phyloP scores from a whole-genome alignment of 2,113 vertebrate genomes.

The Dendrocopos noguchii region DNA sequence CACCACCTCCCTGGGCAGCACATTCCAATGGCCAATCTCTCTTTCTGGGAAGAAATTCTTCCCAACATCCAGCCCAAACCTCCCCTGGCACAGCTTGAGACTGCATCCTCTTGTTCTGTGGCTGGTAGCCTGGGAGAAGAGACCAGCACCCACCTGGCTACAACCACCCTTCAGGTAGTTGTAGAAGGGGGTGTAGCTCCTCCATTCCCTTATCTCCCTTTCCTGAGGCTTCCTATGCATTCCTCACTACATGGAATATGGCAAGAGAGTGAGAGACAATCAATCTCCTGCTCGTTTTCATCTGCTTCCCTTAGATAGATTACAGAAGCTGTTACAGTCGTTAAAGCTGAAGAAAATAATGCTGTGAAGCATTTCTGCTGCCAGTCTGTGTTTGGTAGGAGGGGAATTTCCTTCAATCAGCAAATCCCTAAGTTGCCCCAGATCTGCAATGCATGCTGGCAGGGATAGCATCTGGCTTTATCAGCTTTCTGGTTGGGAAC shows the following conservation, averaged over 20 bases:
- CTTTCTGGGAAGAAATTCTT: too few relatives aligned
- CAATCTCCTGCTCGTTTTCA: background rate
- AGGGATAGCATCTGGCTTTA: slow-evolving; percentile 25
- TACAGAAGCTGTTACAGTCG: background rate
- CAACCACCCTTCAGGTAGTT: too few relatives aligned
- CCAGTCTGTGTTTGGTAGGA: slow-evolving; percentile 14
- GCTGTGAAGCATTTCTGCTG: slow-evolving; percentile 12
- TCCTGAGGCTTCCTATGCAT: background rate
- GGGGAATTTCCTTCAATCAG: slow-evolving; percentile 32
- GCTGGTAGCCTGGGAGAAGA: too few relatives aligned
- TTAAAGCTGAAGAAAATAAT: background rate
- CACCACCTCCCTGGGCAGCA: too few relatives aligned
- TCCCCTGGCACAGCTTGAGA: too few relatives aligned
- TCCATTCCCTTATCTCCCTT: slow-evolving; percentile 6
- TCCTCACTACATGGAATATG: accelerated
- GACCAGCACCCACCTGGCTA: too few relatives aligned
- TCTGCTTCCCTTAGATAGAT: background rate
- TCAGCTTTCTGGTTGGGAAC: slow-evolving; percentile 22
- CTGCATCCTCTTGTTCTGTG: too few relatives aligned
- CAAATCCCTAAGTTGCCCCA: slow-evolving; percentile 10
- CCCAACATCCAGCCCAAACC: too few relatives aligned
- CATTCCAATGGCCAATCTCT: too few relatives aligned
- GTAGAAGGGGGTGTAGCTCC: background rate
- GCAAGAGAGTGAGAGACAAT: background rate
- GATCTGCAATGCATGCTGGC: background rate